Evolutionary conservation across 2,888 invertebrate species (phyloP).

Genomic region (Scelioninae gen. 1): DNA sequence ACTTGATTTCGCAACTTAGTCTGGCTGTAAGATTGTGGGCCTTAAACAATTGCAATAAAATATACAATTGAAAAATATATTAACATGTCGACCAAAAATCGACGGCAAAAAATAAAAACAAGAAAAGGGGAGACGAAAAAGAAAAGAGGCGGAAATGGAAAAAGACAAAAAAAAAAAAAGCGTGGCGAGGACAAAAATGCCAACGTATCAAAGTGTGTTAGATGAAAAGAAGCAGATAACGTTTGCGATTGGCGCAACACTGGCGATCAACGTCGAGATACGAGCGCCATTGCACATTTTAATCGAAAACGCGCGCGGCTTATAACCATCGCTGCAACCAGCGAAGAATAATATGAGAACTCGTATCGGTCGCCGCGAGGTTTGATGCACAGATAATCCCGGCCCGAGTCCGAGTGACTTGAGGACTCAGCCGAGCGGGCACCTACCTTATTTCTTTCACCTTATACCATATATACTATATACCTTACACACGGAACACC

Average conservation of each 20-base stretch:
- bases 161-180: too few species aligned
- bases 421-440: constrained; percentile 53
- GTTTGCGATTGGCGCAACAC: constrained; percentile 54
- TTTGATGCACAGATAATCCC: constrained; percentile 78
- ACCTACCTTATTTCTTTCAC: constrained; percentile 70
- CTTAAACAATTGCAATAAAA: constrained; percentile 16
- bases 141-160: too few species aligned
- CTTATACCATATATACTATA: constrained; percentile 52
- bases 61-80: constrained; percentile 34
- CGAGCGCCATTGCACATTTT: constrained; percentile 69
- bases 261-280: constrained; percentile 65
- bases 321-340: constrained; percentile 68
- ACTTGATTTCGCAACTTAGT: too few species aligned
- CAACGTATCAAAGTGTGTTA: constrained; percentile 65
- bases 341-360: constrained; percentile 78
- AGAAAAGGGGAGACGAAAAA: too few species aligned
- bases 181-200: constrained; percentile 56
- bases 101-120: constrained; percentile 2
- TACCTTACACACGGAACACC: constrained; percentile 48
- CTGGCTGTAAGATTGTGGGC: too few species aligned
- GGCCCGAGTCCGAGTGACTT: constrained; percentile 68
- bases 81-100: constrained; percentile 42
- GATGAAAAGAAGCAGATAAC: constrained; percentile 61
- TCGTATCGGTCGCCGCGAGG: constrained; percentile 78
- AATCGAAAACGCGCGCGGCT: constrained; percentile 70